phyloP scores from a whole-genome alignment of 2,113 vertebrate species.

The Phalacrocorax brasilianus region DNA sequence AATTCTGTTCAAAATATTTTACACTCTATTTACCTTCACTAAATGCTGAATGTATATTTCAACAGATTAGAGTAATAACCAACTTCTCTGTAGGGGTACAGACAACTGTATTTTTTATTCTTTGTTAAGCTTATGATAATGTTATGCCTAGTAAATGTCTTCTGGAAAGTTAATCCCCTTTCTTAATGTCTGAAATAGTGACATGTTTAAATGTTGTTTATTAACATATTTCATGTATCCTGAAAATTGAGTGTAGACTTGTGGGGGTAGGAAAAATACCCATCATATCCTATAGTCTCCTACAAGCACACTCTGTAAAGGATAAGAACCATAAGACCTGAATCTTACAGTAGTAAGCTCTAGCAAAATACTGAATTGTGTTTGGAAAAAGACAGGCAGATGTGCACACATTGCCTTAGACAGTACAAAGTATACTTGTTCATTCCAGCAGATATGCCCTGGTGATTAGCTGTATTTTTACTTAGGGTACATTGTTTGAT shows the following conservation, averaged over 20 bases:
- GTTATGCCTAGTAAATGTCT: neutral
- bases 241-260: neutral
- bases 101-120: neutral
- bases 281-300: neutral
- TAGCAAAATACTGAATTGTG: neutral
- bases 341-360: neutral
- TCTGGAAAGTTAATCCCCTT: neutral
- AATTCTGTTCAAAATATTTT: constrained; percentile 11
- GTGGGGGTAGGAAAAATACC: neutral
- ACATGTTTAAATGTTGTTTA: neutral
- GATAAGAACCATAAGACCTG: neutral
- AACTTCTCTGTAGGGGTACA: neutral
- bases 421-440: neutral
- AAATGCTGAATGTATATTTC: neutral
- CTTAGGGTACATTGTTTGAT: neutral
- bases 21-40: neutral
- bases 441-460: neutral
- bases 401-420: neutral
- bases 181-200: neutral
- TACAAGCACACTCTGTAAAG: neutral
- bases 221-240: neutral
- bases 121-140: neutral
- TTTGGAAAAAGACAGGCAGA: neutral
- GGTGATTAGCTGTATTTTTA: neutral
- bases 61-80: neutral